Evolutionary conservation across 2,888 invertebrate genomes (phyloP), one percentile per base, ranked within the genome.

Genomic region (Pegoplata infirma): DNA sequence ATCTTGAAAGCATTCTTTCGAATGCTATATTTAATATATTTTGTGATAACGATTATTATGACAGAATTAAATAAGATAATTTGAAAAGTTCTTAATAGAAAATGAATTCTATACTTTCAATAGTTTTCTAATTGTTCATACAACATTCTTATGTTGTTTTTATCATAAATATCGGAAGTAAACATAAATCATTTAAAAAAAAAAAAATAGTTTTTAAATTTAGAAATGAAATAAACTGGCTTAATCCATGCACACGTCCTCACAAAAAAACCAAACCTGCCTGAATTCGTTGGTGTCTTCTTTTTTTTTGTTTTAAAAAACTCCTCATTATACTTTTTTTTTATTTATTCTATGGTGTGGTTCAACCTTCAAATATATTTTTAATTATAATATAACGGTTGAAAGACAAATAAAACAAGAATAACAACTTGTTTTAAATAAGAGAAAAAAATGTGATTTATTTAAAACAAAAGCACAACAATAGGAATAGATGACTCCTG

Each of bases 321-420:
- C 21, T 17, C 58, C 47, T 44, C 19, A 28, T 32, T 44, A n/a
- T n/a, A 44, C 3, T 36, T 6, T n/a, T n/a, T n/a, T n/a, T n/a
- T n/a, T n/a, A n/a, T n/a, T n/a, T 23, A 36, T 68, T 55, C 47
- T 66, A 49, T 47, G 47, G 21, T 72, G 47, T 17, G 55, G 55
- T 49, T 61, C 58, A 67, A 61, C 76, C 76, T 76, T 76, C 67
- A 72, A 67, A 32, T 56, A 55, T 63, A 16, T 51, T 16, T 59
- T 32, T 36, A 40, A 25, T 75, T 59, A 61, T 66, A 56, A 55
- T 61, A 72, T 67, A 76, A 76, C 59, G 61, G 71, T 53, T 66
- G 71, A 59, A 66, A 40, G 36, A 36, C 16, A 23, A 46, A 44
- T 44, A 12, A 56, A 63, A 72, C 55, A 56, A 63, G 46, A 32